Percentiles rank a stretch among this genome's conserved stretches.
Conservation (phyloP, 2,113 vertebrate species). For the Sprattus sprattus region DNA sequence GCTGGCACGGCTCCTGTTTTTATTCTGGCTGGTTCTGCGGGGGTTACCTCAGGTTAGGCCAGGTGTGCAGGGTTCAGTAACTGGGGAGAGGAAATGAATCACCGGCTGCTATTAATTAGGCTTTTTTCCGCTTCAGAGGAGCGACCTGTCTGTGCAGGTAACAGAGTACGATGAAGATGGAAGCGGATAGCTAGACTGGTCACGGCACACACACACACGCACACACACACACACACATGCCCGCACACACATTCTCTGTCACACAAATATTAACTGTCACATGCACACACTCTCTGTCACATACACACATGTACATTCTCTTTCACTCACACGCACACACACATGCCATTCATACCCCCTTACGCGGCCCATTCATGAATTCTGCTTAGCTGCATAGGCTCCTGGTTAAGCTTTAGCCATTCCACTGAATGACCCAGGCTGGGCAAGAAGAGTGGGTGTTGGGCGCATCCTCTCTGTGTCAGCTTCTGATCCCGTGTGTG, state of each 20-base stretch:
- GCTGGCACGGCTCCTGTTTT: background rate
- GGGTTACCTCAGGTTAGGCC: background rate
- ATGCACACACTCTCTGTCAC: background rate
- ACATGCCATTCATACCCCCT: background rate
- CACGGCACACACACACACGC: background rate
- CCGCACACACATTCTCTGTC: background rate
- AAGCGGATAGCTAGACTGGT: background rate
- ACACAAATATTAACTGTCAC: background rate
- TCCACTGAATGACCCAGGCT: background rate
- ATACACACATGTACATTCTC: background rate
- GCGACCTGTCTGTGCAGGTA: conserved; percentile 5
- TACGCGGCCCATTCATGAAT: background rate
- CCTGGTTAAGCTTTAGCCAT: background rate
- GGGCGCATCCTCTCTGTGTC: background rate
- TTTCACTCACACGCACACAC: background rate
- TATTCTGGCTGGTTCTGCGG: background rate
- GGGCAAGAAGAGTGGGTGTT: too few relatives aligned
- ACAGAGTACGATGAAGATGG: background rate
- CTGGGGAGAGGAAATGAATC: background rate
- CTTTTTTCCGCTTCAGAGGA: background rate
- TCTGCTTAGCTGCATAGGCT: background rate
- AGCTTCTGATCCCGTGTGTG: background rate
- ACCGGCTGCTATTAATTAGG: background rate
- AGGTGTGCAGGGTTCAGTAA: background rate
- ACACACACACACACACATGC: background rate